phyloP scores from a whole-genome alignment of 2,797 vertebrate genomes.

The Rhynchotus rufescens region DNA sequence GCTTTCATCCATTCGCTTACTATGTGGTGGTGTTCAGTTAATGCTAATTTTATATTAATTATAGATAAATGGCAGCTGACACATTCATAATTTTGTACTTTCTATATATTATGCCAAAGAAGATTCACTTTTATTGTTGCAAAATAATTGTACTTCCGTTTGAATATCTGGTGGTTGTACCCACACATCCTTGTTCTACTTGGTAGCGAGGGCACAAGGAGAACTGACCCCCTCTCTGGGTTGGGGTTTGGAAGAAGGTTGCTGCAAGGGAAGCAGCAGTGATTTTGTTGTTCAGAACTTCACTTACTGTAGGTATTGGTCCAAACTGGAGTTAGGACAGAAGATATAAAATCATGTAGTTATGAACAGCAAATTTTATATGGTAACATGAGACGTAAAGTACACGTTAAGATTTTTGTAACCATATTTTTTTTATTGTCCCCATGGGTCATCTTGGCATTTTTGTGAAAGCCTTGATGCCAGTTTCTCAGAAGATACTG shows the following conservation, averaged over 20 bases:
- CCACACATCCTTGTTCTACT: background rate
- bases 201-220: background rate
- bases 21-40: background rate
- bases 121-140: background rate
- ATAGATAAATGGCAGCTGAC: background rate
- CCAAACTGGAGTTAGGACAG: background rate
- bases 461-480: background rate
- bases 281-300: background rate
- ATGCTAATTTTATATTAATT: background rate
- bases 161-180: slow-evolving; percentile 25
- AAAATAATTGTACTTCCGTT: background rate
- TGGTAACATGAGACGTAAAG: slow-evolving; percentile 16
- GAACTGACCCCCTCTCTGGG: background rate
- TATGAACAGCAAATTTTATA: slow-evolving; percentile 32
- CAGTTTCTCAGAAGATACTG: slow-evolving; percentile 24
- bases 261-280: background rate
- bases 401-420: background rate
- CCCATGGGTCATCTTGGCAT: background rate
- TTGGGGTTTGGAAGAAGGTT: background rate
- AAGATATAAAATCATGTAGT: slow-evolving; percentile 31
- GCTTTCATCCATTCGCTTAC: slow-evolving; percentile 7
- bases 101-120: background rate
- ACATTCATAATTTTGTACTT: background rate
- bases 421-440: background rate
- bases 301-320: background rate